Evolutionary conservation across 2,888 invertebrate genomes (phyloP), one percentile per base, ranked within the genome.

Genomic region (Melangyna quadrimaculata): DNA sequence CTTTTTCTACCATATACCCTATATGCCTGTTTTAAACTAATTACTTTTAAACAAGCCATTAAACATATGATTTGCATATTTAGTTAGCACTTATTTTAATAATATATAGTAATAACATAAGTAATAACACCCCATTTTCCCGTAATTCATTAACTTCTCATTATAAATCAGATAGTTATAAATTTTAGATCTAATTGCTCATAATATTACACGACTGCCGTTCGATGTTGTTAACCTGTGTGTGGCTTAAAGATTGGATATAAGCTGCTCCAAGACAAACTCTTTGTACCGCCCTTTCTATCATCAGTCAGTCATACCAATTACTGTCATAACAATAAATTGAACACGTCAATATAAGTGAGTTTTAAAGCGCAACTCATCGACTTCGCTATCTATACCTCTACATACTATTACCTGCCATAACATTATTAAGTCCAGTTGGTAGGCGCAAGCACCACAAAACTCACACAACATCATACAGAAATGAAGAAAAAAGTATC

Each of bases 321-420:
- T 78, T 78, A 83, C 83, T 71, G 78, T 78, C 83, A 75, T 79
- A 79, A 79, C 57, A 84, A 75, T 75, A 72, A 45, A 84, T 69
- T 84, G 75, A 79, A 72, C 67, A 78, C 32, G 37, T 48, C 32
- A 22, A 59, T 17, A 27, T 17, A 27, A 40, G 10, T 40, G 17
- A 61, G 70, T 70, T 55, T 71, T 10, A 17, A 57, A 48, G 70
- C 55, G 40, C 57, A 65, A 59, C 35, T 27, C 61, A 70, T 22
- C 43, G 65, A 35, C 53, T 24, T 24, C 43, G 37, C 51, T 37
- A 29, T 22, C 14, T 35, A 22, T n/a, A n/a, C n/a, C n/a, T n/a
- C 7, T 17, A 1, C 5, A 19, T 10, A 19, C n/a, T 7, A 12
- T n/a, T 19, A 3, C 8, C 45, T 19, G 12, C 27, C 24, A 63